Percentiles rank a stretch among this genome's conserved stretches.
Evolutionary conservation across 1,140 invertebrate genomes (phyloP).

Genomic region (Hylyphantes graminicola): DNA sequence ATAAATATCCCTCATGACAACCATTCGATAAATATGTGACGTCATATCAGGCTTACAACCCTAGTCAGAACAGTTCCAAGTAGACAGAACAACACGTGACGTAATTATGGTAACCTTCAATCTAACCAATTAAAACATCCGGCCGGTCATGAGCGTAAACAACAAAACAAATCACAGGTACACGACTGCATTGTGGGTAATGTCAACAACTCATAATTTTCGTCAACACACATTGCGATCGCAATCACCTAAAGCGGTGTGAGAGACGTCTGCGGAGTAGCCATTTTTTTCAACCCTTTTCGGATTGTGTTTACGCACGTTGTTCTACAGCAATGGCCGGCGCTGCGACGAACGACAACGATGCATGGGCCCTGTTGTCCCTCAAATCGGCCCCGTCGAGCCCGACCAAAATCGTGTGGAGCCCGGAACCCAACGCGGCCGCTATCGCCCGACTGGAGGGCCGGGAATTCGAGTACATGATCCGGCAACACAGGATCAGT

Average conservation of each 20-base stretch:
- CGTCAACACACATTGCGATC: conserved; percentile 38
- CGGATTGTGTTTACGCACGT: conserved; percentile 14
- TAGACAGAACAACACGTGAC: too few species aligned
- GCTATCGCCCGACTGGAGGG: conserved; percentile 89
- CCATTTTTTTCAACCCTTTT: conserved; percentile 31
- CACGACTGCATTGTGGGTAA: conserved; percentile 48
- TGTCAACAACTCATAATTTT: conserved; percentile 44
- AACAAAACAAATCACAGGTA: background rate
- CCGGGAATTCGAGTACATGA: conserved; percentile 92
- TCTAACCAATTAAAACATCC: too few species aligned
- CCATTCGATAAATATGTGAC: too few species aligned
- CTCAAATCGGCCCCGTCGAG: conserved; percentile 87
- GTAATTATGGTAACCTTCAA: too few species aligned
- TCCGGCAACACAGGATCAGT: conserved; percentile 85
- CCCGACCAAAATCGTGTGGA: conserved; percentile 76
- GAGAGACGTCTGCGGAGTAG: conserved; percentile 23
- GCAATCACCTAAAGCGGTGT: conserved; percentile 40
- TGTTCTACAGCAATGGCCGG: conserved; percentile 36
- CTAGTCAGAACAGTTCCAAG: too few species aligned
- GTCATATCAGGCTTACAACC: too few species aligned
- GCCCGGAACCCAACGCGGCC: conserved; percentile 68
- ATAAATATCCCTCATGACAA: too few species aligned
- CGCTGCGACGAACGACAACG: conserved; percentile 38
- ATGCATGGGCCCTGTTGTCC: conserved; percentile 85
- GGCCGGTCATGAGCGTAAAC: too few species aligned